Percentiles rank a stretch among this genome's conserved stretches.
Evolutionary conservation across 2,888 invertebrate genomes (phyloP).

Genomic region (Caenorhabditis virilis): DNA sequence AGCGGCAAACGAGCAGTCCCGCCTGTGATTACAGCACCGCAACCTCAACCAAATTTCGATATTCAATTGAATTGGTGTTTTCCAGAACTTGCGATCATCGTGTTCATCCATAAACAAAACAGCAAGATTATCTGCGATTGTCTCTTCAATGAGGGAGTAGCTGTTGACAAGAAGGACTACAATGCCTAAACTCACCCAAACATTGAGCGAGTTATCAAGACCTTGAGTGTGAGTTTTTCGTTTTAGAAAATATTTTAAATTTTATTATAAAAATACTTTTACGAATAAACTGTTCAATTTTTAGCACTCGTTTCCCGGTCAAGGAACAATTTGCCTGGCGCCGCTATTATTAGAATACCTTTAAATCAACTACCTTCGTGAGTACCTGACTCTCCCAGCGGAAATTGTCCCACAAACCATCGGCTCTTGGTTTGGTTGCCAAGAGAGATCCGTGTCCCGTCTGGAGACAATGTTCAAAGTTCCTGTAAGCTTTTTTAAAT

Average conservation of each 20-base stretch:
- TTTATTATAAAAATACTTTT: too few relatives aligned
- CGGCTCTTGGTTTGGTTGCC: slow-evolving; percentile 88
- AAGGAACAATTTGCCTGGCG: slow-evolving; percentile 99
- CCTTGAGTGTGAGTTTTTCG: slow-evolving; percentile 78
- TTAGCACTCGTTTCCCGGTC: slow-evolving; percentile 86
- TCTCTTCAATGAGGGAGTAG: slow-evolving; percentile 83
- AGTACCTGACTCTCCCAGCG: slow-evolving; percentile 91
- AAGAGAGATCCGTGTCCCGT: slow-evolving; percentile 55
- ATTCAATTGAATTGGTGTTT: slow-evolving; percentile 5
- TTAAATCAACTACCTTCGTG: slow-evolving; percentile 93
- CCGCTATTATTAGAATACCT: slow-evolving; percentile 99
- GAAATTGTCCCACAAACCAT: slow-evolving; percentile 98
- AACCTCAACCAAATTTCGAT: too few relatives aligned
- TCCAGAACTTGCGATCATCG: slow-evolving; percentile 74
- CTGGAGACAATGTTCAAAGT: slow-evolving; percentile 60
- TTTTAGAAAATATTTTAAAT: too few relatives aligned
- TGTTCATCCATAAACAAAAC: too few relatives aligned
- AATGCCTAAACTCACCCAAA: slow-evolving; percentile 97
- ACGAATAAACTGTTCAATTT: too few relatives aligned
- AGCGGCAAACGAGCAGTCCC: too few relatives aligned
- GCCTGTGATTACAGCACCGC: too few relatives aligned
- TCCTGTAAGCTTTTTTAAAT: too few relatives aligned
- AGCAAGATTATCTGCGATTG: too few relatives aligned
- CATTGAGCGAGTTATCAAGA: slow-evolving; percentile 91
- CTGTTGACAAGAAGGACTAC: slow-evolving; percentile 98